These are phyloP conservation scores for Hylaeus volcanicus DNA, from an alignment of 1,140 invertebrate genomes.

Conservation along the genomic window DNA sequence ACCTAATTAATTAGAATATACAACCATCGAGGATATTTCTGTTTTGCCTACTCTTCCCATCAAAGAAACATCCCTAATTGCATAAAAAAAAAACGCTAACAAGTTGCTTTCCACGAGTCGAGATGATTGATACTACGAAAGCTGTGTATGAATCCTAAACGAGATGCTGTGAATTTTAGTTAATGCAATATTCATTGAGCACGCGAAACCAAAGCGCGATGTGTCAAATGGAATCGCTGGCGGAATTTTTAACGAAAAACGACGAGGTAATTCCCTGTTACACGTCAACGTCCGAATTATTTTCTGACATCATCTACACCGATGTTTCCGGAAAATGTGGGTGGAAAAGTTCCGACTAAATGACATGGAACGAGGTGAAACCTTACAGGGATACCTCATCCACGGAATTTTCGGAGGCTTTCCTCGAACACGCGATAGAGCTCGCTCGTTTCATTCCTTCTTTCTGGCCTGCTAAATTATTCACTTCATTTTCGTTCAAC, in stretches of 20 bases:
- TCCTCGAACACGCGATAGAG: constrained; percentile 55
- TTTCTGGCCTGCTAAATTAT: constrained; percentile 65
- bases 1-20: too few species aligned
- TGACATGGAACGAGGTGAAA: constrained; percentile 36
- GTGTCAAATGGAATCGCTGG: not conserved
- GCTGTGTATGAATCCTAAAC: too few species aligned
- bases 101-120: too few species aligned
- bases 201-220: not conserved
- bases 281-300: constrained; percentile 45
- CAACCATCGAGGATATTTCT: too few species aligned
- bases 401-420: constrained; percentile 52
- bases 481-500: constrained; percentile 65
- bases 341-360: constrained; percentile 19
- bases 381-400: constrained; percentile 29
- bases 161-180: not conserved
- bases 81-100: too few species aligned
- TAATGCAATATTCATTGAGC: not conserved
- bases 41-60: too few species aligned
- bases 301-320: constrained; percentile 21
- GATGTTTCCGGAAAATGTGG: constrained; percentile 42
- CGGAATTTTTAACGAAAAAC: not conserved
- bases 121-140: too few species aligned
- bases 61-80: too few species aligned
- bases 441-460: constrained; percentile 55
- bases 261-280: constrained; percentile 3